Evolutionary conservation across 2,888 invertebrate genomes (phyloP).

Genomic region (Pseudococcus jackbeardsleyi): DNA sequence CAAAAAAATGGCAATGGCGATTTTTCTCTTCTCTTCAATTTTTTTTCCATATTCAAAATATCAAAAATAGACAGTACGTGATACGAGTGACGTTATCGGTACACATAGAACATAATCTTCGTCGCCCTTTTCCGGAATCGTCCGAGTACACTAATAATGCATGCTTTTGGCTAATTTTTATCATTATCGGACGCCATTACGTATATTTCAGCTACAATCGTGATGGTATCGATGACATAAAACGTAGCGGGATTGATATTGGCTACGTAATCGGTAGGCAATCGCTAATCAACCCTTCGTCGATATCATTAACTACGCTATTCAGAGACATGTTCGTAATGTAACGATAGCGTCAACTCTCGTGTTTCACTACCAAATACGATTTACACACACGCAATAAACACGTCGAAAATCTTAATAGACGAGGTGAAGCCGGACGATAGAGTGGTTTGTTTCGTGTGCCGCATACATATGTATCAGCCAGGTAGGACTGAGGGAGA

Average conservation of each 20-base stretch:
- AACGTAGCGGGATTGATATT: not conserved
- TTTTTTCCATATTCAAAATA: too few relatives aligned
- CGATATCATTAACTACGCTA: not conserved
- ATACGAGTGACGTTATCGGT: not conserved
- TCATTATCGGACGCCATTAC: conserved; percentile 20
- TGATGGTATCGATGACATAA: not conserved
- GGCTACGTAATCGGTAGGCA: not conserved
- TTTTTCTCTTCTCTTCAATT: not conserved
- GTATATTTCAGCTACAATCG: not conserved
- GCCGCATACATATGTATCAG: not conserved
- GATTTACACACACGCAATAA: conserved; percentile 19
- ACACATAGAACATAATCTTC: not conserved
- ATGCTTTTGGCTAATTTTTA: conserved; percentile 8
- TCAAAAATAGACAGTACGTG: not conserved
- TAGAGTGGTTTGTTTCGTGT: not conserved
- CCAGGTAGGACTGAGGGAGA: not conserved
- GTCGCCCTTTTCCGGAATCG: not conserved
- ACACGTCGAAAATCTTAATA: conserved; percentile 9
- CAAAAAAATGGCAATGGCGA: not conserved
- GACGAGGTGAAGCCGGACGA: not conserved
- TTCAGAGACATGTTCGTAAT: conserved; percentile 3
- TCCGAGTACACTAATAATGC: not conserved
- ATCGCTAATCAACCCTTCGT: not conserved
- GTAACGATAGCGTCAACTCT: not conserved
- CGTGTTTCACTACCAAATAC: not conserved